Percentiles rank a stretch among this genome's conserved stretches.
These are phyloP conservation scores for Endotricha flammealis DNA, from an alignment of 2,888 invertebrate species.

Conservation along the genomic window DNA sequence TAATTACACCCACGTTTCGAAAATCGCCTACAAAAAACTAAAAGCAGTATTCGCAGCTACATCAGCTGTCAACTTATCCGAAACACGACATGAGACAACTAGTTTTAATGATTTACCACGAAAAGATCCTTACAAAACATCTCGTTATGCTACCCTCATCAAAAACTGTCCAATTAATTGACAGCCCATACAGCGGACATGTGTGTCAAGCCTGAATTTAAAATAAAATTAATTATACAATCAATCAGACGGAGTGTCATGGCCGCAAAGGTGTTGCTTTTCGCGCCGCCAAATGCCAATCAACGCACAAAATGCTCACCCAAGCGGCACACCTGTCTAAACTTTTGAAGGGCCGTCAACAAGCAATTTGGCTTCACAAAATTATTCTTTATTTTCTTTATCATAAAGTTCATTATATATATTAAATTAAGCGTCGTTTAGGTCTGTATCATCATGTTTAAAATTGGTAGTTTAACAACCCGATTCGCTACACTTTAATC, in stretches of 20 bases:
- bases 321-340: constrained; percentile 37
- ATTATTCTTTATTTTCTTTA: constrained; percentile 29
- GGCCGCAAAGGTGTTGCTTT: constrained; percentile 72
- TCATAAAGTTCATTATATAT: constrained; percentile 29
- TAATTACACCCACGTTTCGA: not conserved
- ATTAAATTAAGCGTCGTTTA: constrained; percentile 18
- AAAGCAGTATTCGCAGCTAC: constrained; percentile 45
- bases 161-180: constrained; percentile 72
- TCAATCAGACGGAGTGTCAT: constrained; percentile 69
- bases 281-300: constrained; percentile 72
- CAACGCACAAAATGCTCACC: constrained; percentile 64
- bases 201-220: constrained; percentile 60
- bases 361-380: constrained; percentile 14
- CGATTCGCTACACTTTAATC: constrained; percentile 70
- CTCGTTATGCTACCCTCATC: constrained; percentile 66
- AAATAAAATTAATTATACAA: constrained; percentile 76
- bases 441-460: constrained; percentile 20
- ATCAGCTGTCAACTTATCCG: constrained; percentile 54
- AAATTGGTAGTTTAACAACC: constrained; percentile 56
- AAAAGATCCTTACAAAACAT: constrained; percentile 40
- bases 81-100: constrained; percentile 36
- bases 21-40: constrained; percentile 13
- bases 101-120: constrained; percentile 52
- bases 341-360: constrained; percentile 27
- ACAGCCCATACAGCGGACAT: constrained; percentile 62